Evolutionary conservation across 2,888 invertebrate species (phyloP).

Genomic region (Drosophila cognata): DNA sequence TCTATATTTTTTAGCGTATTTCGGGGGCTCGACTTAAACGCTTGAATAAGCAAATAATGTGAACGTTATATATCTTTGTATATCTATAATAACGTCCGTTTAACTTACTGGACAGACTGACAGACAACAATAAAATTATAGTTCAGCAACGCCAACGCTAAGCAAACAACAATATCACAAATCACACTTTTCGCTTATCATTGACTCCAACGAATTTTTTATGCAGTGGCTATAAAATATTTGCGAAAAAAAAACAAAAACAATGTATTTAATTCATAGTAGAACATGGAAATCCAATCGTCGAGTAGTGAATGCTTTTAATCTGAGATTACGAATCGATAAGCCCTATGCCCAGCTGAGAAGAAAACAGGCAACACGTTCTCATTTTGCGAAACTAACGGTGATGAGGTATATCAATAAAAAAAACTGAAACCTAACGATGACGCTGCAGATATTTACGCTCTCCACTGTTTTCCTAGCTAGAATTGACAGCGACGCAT

Average conservation of each 20-base stretch:
- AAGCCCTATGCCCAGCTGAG: slow-evolving; percentile 36
- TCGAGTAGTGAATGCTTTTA: slow-evolving; percentile 40
- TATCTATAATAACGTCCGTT: slow-evolving; percentile 27
- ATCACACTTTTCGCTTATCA: slow-evolving; percentile 39
- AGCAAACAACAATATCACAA: slow-evolving; percentile 7
- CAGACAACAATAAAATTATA: slow-evolving; percentile 5
- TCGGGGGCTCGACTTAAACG: slow-evolving; percentile 53
- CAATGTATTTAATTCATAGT: slow-evolving; percentile 21
- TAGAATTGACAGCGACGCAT: slow-evolving; percentile 23
- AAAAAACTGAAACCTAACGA: slow-evolving; percentile 69
- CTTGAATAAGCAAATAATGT: slow-evolving; percentile 36
- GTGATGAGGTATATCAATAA: slow-evolving; percentile 55
- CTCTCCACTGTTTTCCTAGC: slow-evolving; percentile 43
- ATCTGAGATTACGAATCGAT: slow-evolving; percentile 64
- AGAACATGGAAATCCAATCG: slow-evolving; percentile 43
- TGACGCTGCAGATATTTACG: slow-evolving; percentile 62
- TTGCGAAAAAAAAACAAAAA: slow-evolving; percentile 25
- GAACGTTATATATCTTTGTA: slow-evolving; percentile 13
- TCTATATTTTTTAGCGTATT: slow-evolving; percentile 24
- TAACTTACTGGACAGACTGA: not conserved
- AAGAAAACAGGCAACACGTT: slow-evolving; percentile 18
- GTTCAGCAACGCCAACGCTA: not conserved
- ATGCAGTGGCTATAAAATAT: slow-evolving; percentile 33
- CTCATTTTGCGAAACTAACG: slow-evolving; percentile 61
- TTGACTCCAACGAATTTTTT: slow-evolving; percentile 8